These are phyloP conservation scores for Phortica variegata DNA, from an alignment of 1,140 invertebrate genomes.

Conservation along the genomic window DNA sequence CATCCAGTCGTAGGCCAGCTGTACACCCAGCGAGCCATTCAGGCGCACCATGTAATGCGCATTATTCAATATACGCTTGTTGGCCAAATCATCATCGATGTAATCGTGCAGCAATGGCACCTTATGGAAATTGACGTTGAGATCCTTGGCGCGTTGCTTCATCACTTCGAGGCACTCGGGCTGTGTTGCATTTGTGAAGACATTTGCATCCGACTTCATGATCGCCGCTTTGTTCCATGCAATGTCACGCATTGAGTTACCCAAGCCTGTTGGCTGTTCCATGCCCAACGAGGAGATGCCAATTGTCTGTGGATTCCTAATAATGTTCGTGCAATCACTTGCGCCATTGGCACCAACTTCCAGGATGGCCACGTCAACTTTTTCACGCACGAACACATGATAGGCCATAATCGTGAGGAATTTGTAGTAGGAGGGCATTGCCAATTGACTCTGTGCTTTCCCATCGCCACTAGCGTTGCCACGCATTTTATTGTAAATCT, in stretches of 20 bases:
- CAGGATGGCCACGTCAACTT: conserved; percentile 91
- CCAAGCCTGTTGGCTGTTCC: conserved; percentile 85
- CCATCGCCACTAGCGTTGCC: conserved; percentile 57
- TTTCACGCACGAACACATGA: conserved; percentile 81
- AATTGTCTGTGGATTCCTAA: conserved; percentile 77
- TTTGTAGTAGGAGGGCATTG: conserved; percentile 63
- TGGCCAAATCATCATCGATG: conserved; percentile 14
- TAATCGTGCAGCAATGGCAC: conserved; percentile 27
- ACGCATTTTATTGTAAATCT: conserved; percentile 68
- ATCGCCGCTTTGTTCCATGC: conserved; percentile 96
- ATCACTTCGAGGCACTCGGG: conserved; percentile 72
- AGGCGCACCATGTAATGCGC: conserved; percentile 42
- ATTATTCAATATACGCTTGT: conserved; percentile 20
- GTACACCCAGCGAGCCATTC: conserved; percentile 87
- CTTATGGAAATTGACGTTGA: conserved; percentile 58
- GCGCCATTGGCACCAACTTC: conserved; percentile 97
- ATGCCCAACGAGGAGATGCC: conserved; percentile 88
- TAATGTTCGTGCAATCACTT: conserved; percentile 91
- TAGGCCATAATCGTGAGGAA: conserved; percentile 93
- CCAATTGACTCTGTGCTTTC: neutral
- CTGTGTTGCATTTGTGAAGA: conserved; percentile 73
- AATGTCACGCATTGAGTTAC: conserved; percentile 83
- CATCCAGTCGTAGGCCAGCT: conserved; percentile 74
- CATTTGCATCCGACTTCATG: conserved; percentile 76
- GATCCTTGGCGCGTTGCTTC: conserved; percentile 66